Conservation (phyloP, 2,888 invertebrate genomes). For the Chymomyza procnemis region DNA sequence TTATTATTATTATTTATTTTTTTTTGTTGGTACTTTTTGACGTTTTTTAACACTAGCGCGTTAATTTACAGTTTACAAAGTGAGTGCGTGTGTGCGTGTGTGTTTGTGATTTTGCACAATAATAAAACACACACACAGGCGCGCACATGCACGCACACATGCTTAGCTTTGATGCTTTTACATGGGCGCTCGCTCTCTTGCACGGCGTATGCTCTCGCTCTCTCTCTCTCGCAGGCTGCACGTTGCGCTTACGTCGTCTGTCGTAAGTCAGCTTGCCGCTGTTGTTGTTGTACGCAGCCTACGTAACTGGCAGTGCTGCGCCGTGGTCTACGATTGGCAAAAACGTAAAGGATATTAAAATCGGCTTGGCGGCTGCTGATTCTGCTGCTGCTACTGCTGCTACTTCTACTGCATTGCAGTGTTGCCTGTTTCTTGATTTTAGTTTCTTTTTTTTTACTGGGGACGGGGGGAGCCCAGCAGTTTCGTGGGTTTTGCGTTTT, state of each 20-base stretch:
- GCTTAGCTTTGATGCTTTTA: neutral
- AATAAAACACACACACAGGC: neutral
- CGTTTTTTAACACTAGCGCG: neutral
- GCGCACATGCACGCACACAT: neutral
- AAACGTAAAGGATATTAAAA: neutral
- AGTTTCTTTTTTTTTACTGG: neutral
- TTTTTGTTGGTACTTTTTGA: neutral
- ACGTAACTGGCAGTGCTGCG: neutral
- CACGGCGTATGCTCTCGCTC: neutral
- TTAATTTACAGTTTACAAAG: neutral
- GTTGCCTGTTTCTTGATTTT: neutral
- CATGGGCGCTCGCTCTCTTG: neutral
- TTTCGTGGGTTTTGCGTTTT: too few species aligned
- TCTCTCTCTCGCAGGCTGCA: neutral
- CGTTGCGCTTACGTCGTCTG: neutral
- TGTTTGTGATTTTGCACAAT: constrained; percentile 1
- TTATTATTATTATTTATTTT: neutral
- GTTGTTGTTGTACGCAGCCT: too few species aligned
- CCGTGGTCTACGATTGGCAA: neutral
- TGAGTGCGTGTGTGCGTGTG: neutral
- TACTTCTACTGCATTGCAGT: neutral
- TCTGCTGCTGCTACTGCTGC: neutral
- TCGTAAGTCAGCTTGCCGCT: neutral
- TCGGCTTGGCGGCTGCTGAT: neutral
- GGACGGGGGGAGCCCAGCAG: too few species aligned